These are phyloP conservation scores for Sciurus vulgaris DNA, from an alignment of 2,797 vertebrate species.

Conservation along the genomic window DNA sequence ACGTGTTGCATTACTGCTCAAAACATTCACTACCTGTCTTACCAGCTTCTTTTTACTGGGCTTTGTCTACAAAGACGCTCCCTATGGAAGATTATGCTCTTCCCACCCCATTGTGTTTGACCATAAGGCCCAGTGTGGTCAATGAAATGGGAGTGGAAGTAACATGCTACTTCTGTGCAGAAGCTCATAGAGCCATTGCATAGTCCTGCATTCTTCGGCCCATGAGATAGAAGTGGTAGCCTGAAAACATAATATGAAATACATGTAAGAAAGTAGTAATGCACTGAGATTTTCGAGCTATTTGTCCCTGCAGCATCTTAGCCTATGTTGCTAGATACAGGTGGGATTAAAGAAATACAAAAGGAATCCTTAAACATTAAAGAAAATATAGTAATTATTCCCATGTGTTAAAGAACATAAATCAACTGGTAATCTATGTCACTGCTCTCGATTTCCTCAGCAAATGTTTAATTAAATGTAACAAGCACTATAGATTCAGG, in stretches of 20 bases:
- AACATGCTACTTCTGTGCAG: neutral
- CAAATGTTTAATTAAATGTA: conserved; percentile 43
- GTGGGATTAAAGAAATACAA: neutral
- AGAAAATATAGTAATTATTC: conserved; percentile 47
- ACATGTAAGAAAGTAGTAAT: neutral
- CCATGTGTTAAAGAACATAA: neutral
- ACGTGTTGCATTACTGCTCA: neutral
- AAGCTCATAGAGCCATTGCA: neutral
- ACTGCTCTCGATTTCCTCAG: neutral
- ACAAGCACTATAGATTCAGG: neutral
- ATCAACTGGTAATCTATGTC: neutral
- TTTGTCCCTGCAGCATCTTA: neutral
- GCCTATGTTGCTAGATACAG: conserved; percentile 10
- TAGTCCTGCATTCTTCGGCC: neutral
- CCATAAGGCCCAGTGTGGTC: neutral
- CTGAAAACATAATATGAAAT: neutral
- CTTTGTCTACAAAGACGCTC: neutral
- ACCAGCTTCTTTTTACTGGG: neutral
- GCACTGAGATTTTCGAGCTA: neutral
- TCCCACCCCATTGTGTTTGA: neutral
- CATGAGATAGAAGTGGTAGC: neutral
- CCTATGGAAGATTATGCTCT: neutral
- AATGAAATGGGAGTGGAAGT: neutral
- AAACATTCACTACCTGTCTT: neutral
- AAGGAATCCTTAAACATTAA: neutral